These are phyloP conservation scores for Meghimatium bilineatum DNA, from an alignment of 2,888 invertebrate species.

Conservation along the genomic window DNA sequence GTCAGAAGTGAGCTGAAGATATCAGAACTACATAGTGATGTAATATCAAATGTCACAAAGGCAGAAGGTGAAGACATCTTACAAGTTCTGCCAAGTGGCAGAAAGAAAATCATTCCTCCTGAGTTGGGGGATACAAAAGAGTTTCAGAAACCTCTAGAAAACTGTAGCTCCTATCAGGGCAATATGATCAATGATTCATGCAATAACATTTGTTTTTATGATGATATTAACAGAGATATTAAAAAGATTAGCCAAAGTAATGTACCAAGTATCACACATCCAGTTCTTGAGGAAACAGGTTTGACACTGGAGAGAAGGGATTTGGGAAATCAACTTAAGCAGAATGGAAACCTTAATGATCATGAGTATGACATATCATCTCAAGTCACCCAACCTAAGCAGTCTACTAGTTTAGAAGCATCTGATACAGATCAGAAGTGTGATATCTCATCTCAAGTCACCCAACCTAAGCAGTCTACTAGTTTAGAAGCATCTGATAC, in stretches of 20 bases:
- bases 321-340: not conserved
- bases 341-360: not conserved
- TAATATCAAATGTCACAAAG: not conserved
- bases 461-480: not conserved
- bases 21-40: not conserved
- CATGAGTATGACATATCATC: not conserved
- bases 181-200: not conserved
- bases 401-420: not conserved
- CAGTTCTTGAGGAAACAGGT: not conserved
- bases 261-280: not conserved
- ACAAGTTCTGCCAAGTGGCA: not conserved
- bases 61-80: not conserved
- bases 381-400: not conserved
- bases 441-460: not conserved
- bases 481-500: constrained; percentile 1
- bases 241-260: not conserved
- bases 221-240: constrained; percentile 32
- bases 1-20: not conserved
- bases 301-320: not conserved
- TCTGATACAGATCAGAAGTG: not conserved
- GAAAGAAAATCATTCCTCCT: constrained; percentile 42
- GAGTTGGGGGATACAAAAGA: constrained; percentile 16
- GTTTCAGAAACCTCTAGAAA: too few species aligned
- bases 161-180: not conserved
- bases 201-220: constrained; percentile 5